Evolutionary conservation across 2,888 invertebrate species (phyloP), one percentile per base, ranked within the genome.

Genomic region (Drosophila paracracens): DNA sequence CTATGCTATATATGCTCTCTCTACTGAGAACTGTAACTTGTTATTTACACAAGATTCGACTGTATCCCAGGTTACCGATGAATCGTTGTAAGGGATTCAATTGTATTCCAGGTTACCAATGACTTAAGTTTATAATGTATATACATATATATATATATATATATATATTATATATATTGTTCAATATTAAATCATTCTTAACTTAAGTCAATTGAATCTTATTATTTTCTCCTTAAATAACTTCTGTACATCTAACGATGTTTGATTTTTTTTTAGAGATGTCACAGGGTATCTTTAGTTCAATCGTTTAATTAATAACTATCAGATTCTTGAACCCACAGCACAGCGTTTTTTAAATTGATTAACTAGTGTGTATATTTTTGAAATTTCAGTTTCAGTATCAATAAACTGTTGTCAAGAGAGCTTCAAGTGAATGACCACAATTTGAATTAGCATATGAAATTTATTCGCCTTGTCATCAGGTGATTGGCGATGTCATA

Each of bases 391-490:
- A 61, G 54, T 57, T 57, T 3, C 38, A 60, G 33, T 52, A 56
- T 35, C 40, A 29, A 29, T 35, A 29, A 61, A 25, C 57, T 74
- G 84, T 89, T 84, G 80, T 63, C 82, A 88, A 69, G 81, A 63
- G 79, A 56, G 31, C 29, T n/a, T 16, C 58, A 51, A 64, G 75
- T 81, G 70, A 83, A 75, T 75, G 77, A 74, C 66, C 68, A 78
- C 40, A 77, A 51, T 54, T 64, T 35, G 29, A 56, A 89, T 90
- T 86, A 81, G 54, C 83, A 86, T 90, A 73, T 51, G 11, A 61
- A 86, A 88, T 88, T 50, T 86, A 86, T 86, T 57, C 81, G 71
- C 16, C 16, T 36, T 66, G 35, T 38, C 61, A 25, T 16, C 46
- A 46, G 46, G 46, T 46, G 65, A 50, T 66, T 36, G 60, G 0